A percentile compares a stretch with the other conserved stretches of the same genome.
Conservation (phyloP, 2,888 invertebrate species). For the Eulithis prunata region DNA sequence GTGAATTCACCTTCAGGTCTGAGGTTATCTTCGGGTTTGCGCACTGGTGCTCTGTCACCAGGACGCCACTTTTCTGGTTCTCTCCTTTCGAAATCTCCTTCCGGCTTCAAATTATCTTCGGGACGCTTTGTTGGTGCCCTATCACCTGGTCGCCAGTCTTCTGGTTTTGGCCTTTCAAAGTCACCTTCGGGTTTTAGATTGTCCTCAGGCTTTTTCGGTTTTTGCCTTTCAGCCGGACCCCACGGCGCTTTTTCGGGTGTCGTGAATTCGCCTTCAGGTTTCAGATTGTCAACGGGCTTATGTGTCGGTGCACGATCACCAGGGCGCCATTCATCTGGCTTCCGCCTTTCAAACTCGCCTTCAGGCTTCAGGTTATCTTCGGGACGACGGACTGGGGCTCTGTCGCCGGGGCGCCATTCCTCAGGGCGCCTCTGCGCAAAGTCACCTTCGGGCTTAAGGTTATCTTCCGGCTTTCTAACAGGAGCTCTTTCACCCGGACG, state of each 20-base stretch:
- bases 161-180: conserved; percentile 58
- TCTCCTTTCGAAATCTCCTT: conserved; percentile 82
- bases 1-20: conserved; percentile 81
- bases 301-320: conserved; percentile 75
- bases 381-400: conserved; percentile 45
- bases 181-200: conserved; percentile 81
- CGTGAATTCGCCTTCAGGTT: conserved; percentile 62
- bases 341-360: conserved; percentile 75
- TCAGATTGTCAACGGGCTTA: conserved; percentile 84
- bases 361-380: conserved; percentile 82
- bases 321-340: conserved; percentile 67
- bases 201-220: conserved; percentile 78
- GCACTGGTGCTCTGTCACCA: conserved; percentile 62
- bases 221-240: conserved; percentile 69
- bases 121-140: conserved; percentile 73
- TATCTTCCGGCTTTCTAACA: conserved; percentile 76
- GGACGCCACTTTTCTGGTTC: conserved; percentile 61
- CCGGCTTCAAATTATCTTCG: conserved; percentile 80
- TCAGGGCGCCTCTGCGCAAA: conserved; percentile 69
- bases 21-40: conserved; percentile 58
- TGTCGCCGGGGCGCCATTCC: conserved; percentile 70
- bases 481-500: conserved; percentile 77
- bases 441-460: conserved; percentile 76
- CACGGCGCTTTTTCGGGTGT: conserved; percentile 62
- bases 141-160: conserved; percentile 66